Evolutionary conservation across 2,797 vertebrate species (phyloP).

Genomic region (Rhinella marina): DNA sequence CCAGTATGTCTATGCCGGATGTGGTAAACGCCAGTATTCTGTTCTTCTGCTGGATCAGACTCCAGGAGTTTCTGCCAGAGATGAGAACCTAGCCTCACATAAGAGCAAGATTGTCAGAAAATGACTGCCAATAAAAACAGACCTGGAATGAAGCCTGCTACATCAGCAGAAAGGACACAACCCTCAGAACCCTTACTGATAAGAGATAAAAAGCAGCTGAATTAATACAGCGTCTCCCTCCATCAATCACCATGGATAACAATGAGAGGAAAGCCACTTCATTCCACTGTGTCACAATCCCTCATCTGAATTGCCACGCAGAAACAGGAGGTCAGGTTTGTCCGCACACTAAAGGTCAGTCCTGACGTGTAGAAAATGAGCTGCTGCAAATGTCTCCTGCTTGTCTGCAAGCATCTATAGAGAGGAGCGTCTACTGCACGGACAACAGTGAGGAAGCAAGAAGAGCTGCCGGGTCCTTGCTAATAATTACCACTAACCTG

Average conservation of each 20-base stretch:
- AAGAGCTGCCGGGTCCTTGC: no score
- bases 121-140: not conserved
- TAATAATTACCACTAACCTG: not conserved
- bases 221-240: not conserved
- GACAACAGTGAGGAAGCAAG: not conserved
- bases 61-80: no score
- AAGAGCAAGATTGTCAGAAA: not conserved
- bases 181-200: not conserved
- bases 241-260: slow-evolving; percentile 13
- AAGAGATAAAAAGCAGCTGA: not conserved
- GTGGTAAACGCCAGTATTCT: no score
- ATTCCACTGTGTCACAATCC: not conserved
- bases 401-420: not conserved
- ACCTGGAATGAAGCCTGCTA: slow-evolving; percentile 1
- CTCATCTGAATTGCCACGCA: not conserved
- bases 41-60: no score
- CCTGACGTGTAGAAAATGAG: not conserved
- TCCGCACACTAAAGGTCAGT: not conserved
- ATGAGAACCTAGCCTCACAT: not conserved
- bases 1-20: no score
- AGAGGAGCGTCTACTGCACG: not conserved
- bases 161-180: slow-evolving; percentile 12
- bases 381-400: not conserved
- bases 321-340: not conserved
- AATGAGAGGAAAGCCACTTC: slow-evolving; percentile 20